These are phyloP conservation scores for Aramus guarauna DNA, from an alignment of 2,113 vertebrate genomes.

Conservation along the genomic window DNA sequence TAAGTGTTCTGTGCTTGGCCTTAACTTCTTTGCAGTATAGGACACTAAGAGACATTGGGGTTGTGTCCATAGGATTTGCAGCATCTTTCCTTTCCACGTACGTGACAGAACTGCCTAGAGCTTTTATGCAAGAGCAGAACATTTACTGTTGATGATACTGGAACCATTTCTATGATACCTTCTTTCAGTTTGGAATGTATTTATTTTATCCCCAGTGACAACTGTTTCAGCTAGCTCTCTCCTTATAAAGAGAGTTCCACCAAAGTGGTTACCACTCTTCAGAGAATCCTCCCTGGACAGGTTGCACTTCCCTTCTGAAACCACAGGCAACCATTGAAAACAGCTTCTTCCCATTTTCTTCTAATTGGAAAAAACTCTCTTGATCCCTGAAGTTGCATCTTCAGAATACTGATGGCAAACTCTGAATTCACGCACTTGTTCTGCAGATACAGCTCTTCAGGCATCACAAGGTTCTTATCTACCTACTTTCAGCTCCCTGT, in stretches of 20 bases:
- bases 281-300: not conserved
- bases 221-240: not conserved
- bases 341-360: not conserved
- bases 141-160: not conserved
- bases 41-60: not conserved
- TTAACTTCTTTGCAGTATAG: not conserved
- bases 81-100: not conserved
- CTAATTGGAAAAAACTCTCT: not conserved
- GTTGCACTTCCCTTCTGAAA: not conserved
- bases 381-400: not conserved
- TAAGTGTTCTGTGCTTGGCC: not conserved
- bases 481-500: not conserved
- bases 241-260: not conserved
- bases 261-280: not conserved
- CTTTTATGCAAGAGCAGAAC: not conserved
- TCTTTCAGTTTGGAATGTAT: not conserved
- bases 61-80: not conserved
- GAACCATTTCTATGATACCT: not conserved
- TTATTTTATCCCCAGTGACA: not conserved
- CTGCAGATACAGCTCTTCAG: not conserved
- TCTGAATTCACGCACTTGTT: not conserved
- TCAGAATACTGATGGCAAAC: not conserved
- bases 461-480: not conserved
- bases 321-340: not conserved
- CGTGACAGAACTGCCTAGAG: not conserved